A percentile compares a stretch with the other conserved stretches of the same genome.
Evolutionary conservation across 1,140 invertebrate species (phyloP).

Genomic region (Drosophila persimilis): DNA sequence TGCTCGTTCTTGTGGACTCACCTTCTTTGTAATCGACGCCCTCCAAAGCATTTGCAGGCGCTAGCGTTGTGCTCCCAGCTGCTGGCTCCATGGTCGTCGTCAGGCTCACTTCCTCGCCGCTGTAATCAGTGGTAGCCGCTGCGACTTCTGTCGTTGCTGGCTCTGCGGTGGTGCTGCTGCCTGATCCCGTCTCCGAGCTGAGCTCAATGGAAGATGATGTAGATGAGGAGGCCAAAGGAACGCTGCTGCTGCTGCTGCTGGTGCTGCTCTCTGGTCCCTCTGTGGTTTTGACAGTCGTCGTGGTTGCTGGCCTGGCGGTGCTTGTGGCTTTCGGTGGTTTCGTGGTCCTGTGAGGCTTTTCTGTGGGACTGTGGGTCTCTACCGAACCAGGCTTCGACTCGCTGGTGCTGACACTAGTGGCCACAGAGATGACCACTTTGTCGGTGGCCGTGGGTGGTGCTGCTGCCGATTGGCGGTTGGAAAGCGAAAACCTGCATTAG

Average conservation of each 20-base stretch:
- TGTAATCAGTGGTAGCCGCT: slow-evolving; percentile 53
- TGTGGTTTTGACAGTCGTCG: slow-evolving; percentile 59
- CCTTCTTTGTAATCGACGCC: slow-evolving; percentile 82
- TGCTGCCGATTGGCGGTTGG: slow-evolving; percentile 17
- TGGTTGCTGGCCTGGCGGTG: slow-evolving; percentile 28
- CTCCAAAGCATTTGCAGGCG: slow-evolving; percentile 64
- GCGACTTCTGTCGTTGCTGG: slow-evolving; percentile 32
- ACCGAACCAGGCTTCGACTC: slow-evolving; percentile 74
- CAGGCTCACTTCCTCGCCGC: slow-evolving; percentile 45
- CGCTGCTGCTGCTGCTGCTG: slow-evolving; percentile 13
- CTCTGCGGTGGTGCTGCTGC: slow-evolving; percentile 31
- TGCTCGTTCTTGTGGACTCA: slow-evolving; percentile 43
- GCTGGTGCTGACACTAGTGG: slow-evolving; percentile 76
- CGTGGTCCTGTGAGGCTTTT: slow-evolving; percentile 61
- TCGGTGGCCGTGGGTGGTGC: slow-evolving; percentile 68
- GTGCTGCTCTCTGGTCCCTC: slow-evolving; percentile 49
- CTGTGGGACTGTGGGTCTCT: slow-evolving; percentile 30
- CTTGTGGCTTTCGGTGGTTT: slow-evolving; percentile 48
- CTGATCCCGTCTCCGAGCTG: slow-evolving; percentile 43
- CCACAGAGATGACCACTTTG: slow-evolving; percentile 74
- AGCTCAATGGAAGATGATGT: slow-evolving; percentile 51
- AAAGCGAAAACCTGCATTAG: slow-evolving; percentile 25
- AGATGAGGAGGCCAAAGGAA: slow-evolving; percentile 62
- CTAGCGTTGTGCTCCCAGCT: slow-evolving; percentile 61
- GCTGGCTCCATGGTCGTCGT: slow-evolving; percentile 53